Evolutionary conservation across 30 jellyfish, hydroid and myxozoan genomes (phyloP).

Genomic region (Turritopsis dohrnii): DNA sequence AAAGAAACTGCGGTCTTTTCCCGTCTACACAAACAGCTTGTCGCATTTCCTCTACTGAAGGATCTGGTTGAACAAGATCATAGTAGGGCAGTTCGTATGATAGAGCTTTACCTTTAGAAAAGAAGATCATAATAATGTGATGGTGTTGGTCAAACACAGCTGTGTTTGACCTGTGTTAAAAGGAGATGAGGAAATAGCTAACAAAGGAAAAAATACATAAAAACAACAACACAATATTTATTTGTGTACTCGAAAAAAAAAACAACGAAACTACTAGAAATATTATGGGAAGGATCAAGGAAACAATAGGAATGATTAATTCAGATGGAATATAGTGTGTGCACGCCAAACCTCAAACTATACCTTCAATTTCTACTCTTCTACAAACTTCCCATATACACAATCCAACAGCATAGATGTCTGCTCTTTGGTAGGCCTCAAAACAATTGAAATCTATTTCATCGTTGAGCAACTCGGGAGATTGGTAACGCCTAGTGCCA

Average conservation of each 20-base stretch:
- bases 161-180: no score
- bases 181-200: background rate
- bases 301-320: no score
- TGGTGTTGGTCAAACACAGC: no score
- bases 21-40: constrained; percentile 74
- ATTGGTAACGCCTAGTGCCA: constrained; percentile 88
- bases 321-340: no score
- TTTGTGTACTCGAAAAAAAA: no score
- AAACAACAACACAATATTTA: background rate
- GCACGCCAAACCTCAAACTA: background rate
- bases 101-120: constrained; percentile 39
- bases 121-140: no score
- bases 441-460: constrained; percentile 43
- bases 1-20: constrained; percentile 70
- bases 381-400: constrained; percentile 94
- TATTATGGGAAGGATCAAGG: no score
- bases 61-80: constrained; percentile 88
- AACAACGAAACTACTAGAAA: no score
- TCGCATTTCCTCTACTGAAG: constrained; percentile 76
- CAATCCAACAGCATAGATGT: constrained; percentile 82
- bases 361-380: constrained; percentile 56
- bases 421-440: constrained; percentile 81
- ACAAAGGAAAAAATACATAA: background rate
- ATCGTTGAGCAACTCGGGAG: constrained; percentile 78
- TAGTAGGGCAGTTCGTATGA: constrained; percentile 90